Conservation (phyloP, 2,888 invertebrate species). For the Phengaris arion region DNA sequence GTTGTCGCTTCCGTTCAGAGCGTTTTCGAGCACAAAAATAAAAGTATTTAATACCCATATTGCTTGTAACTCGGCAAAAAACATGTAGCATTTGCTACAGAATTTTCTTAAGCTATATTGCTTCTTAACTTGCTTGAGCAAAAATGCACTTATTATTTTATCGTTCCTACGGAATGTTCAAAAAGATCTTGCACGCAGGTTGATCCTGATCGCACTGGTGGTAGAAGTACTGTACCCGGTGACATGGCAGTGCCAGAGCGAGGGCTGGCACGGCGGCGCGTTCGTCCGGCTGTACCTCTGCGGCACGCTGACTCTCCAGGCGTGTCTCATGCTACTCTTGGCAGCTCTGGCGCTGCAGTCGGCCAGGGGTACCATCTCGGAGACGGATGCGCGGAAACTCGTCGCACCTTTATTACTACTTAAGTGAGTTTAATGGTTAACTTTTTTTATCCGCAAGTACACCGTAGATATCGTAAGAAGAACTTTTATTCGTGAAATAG, state of each 20-base stretch:
- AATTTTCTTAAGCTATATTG: not conserved
- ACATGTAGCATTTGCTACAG: not conserved
- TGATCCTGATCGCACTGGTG: constrained; percentile 82
- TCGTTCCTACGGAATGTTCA: not conserved
- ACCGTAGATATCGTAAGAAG: not conserved
- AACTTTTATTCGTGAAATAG: constrained; percentile 1
- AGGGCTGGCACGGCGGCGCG: constrained; percentile 85
- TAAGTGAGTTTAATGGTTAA: constrained; percentile 76
- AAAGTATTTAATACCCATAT: not conserved
- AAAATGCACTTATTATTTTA: not conserved
- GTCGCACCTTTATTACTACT: constrained; percentile 86
- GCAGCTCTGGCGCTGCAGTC: constrained; percentile 84
- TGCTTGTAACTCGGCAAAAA: not conserved
- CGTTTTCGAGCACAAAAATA: constrained; percentile 5
- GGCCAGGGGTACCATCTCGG: constrained; percentile 88
- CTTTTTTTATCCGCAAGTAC: not conserved
- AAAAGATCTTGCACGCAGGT: constrained; percentile 66
- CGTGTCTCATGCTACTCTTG: constrained; percentile 81
- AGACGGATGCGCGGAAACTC: constrained; percentile 83
- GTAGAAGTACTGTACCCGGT: constrained; percentile 82
- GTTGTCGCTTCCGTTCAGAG: constrained; percentile 9
- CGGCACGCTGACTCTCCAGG: constrained; percentile 83
- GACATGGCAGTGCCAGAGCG: constrained; percentile 84
- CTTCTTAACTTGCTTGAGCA: not conserved
- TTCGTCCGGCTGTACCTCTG: constrained; percentile 86